Evolutionary conservation across 2,888 invertebrate species (phyloP).

Genomic region (Leucophenga maculata): DNA sequence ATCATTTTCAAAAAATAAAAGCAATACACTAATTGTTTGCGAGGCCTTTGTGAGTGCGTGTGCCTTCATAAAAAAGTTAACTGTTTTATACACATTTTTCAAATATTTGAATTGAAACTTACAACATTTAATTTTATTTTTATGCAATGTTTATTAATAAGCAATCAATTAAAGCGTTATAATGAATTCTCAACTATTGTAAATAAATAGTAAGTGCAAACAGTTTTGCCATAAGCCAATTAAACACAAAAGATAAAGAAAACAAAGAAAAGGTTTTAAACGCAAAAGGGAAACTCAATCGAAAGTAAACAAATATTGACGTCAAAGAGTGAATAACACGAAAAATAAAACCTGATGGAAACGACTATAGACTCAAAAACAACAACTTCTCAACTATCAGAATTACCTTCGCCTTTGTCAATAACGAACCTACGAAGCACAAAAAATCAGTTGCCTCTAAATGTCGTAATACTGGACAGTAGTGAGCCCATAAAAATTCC

Average conservation of each 20-base stretch:
- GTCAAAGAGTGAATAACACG: conserved; percentile 23
- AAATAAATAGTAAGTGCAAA: conserved; percentile 9
- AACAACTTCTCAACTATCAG: conserved; percentile 36
- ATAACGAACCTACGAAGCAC: conserved; percentile 16
- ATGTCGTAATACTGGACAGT: conserved; percentile 36
- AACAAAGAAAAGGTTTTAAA: conserved; percentile 5
- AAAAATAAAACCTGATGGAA: conserved; percentile 65
- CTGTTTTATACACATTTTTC: neutral
- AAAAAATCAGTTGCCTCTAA: neutral
- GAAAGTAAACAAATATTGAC: conserved; percentile 9
- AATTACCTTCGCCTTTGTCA: conserved; percentile 37
- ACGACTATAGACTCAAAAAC: conserved; percentile 46
- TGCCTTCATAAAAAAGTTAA: neutral
- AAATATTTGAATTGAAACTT: neutral
- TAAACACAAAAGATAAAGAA: conserved; percentile 22
- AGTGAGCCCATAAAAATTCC: conserved; percentile 69
- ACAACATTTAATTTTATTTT: neutral
- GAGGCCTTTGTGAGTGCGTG: neutral
- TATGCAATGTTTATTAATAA: too few species aligned
- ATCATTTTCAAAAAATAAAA: neutral
- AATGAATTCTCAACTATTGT: neutral
- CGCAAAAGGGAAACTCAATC: conserved; percentile 23
- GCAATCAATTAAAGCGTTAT: neutral
- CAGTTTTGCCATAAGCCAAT: neutral
- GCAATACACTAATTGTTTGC: conserved; percentile 10